Evolutionary conservation across 2,888 invertebrate genomes (phyloP).

Genomic region (Ctena decussata): DNA sequence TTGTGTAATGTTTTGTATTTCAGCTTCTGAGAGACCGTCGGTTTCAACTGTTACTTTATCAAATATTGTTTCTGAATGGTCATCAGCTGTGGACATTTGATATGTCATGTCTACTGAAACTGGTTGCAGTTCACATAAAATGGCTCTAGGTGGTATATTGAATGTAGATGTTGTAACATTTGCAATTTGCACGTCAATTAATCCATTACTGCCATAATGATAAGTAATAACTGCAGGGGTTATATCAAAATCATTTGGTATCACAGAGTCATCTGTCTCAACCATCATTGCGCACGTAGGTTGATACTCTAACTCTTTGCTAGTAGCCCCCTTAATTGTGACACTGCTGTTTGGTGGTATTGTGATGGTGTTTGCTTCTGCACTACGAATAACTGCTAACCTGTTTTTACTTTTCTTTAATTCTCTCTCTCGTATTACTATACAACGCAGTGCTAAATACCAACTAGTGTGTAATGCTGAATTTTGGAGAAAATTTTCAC

Average conservation of each 20-base stretch:
- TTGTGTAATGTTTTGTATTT: not conserved
- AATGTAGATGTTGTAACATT: conserved; percentile 28
- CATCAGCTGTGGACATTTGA: too few relatives aligned
- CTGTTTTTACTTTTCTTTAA: conserved; percentile 12
- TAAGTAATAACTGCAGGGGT: conserved; percentile 25
- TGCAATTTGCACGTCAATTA: too few relatives aligned
- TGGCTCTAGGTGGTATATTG: not conserved
- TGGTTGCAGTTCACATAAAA: conserved; percentile 11
- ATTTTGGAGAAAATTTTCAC: conserved; percentile 16
- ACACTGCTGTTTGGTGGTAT: conserved; percentile 23
- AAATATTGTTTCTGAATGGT: not conserved
- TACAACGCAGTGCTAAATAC: conserved; percentile 29
- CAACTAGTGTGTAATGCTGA: too few relatives aligned
- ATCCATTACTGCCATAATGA: too few relatives aligned
- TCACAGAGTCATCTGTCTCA: not conserved
- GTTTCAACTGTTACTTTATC: not conserved
- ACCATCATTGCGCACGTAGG: conserved; percentile 27
- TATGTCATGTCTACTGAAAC: not conserved
- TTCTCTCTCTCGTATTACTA: conserved; percentile 22
- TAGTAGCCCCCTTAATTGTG: conserved; percentile 7
- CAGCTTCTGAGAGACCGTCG: not conserved
- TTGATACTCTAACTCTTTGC: conserved; percentile 18
- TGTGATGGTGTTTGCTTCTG: not conserved
- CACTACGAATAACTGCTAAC: conserved; percentile 17
- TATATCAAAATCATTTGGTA: conserved; percentile 35